Evolutionary conservation across 2,888 invertebrate genomes (phyloP).

Genomic region (Scrobipalpa atriplicella): DNA sequence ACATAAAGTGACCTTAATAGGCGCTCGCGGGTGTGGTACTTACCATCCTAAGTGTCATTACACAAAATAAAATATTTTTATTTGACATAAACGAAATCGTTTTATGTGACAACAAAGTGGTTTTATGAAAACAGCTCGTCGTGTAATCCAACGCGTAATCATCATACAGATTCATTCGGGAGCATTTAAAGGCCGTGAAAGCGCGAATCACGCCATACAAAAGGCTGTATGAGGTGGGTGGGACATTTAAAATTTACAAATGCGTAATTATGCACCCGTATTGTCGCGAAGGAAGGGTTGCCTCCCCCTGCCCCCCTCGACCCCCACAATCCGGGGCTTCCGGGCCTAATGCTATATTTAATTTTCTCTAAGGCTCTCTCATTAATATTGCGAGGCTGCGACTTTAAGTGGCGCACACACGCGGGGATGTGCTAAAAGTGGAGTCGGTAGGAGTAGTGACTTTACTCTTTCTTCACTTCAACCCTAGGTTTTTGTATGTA

Average conservation of each 20-base stretch:
- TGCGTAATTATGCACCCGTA: slow-evolving; percentile 83
- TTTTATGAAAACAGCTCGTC: slow-evolving; percentile 46
- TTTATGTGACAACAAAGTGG: slow-evolving; percentile 54
- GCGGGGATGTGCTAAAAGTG: slow-evolving; percentile 58
- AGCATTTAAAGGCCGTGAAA: slow-evolving; percentile 70
- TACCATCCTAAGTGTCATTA: too few species aligned
- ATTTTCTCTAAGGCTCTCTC: slow-evolving; percentile 83
- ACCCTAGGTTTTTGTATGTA: too few species aligned
- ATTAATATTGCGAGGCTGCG: slow-evolving; percentile 81
- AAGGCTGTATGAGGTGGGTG: slow-evolving; percentile 78
- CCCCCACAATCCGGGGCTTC: slow-evolving; percentile 72
- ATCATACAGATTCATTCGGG: slow-evolving; percentile 70
- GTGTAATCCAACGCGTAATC: slow-evolving; percentile 67
- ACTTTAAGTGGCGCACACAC: slow-evolving; percentile 82
- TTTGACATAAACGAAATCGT: too few species aligned
- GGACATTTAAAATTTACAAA: slow-evolving; percentile 82
- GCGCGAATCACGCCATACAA: slow-evolving; percentile 80
- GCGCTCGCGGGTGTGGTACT: too few species aligned
- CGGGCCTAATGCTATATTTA: slow-evolving; percentile 83
- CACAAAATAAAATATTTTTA: too few species aligned
- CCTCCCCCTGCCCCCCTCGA: slow-evolving; percentile 49
- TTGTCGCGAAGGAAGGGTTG: slow-evolving; percentile 79
- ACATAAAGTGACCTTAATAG: too few species aligned
- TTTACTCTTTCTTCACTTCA: not conserved
- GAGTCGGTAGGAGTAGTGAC: not conserved